Evolutionary conservation across 1,140 invertebrate genomes (phyloP).

Genomic region (Idris sp.): DNA sequence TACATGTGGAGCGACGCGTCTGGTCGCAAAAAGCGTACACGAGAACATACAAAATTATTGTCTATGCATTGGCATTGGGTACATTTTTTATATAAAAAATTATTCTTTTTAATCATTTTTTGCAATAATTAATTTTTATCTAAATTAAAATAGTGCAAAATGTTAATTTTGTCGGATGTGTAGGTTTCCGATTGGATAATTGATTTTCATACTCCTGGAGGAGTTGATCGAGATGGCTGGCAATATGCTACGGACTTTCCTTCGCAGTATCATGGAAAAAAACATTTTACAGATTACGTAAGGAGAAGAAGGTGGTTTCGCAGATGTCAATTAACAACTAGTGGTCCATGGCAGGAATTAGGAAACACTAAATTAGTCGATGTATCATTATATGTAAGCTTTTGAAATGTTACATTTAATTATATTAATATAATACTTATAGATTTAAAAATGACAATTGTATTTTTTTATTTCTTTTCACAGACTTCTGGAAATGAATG

Average conservation of each 20-base stretch:
- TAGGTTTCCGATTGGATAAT: constrained; percentile 93
- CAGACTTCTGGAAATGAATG: constrained; percentile 69
- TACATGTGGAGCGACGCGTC: constrained; percentile 93
- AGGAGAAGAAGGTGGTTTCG: constrained; percentile 90
- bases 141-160: too few relatives aligned
- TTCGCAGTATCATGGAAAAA: constrained; percentile 88
- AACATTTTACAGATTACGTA: constrained; percentile 92
- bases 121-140: too few relatives aligned
- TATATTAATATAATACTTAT: background rate
- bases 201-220: constrained; percentile 92
- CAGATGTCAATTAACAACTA: constrained; percentile 87
- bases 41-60: constrained; percentile 90
- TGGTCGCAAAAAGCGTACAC: constrained; percentile 87
- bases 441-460: too few relatives aligned
- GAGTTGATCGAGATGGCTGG: constrained; percentile 94
- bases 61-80: constrained; percentile 94
- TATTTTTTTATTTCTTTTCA: constrained; percentile 14
- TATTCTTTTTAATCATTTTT: constrained; percentile 27
- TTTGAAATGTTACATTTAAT: constrained; percentile 3
- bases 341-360: constrained; percentile 91
- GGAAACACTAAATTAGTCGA: constrained; percentile 90
- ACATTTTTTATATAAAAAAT: too few relatives aligned
- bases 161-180: too few relatives aligned
- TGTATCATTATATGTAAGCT: constrained; percentile 85
- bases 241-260: constrained; percentile 96